Evolutionary conservation across 2,113 vertebrate genomes (phyloP).

Genomic region (Oryzias woworae): DNA sequence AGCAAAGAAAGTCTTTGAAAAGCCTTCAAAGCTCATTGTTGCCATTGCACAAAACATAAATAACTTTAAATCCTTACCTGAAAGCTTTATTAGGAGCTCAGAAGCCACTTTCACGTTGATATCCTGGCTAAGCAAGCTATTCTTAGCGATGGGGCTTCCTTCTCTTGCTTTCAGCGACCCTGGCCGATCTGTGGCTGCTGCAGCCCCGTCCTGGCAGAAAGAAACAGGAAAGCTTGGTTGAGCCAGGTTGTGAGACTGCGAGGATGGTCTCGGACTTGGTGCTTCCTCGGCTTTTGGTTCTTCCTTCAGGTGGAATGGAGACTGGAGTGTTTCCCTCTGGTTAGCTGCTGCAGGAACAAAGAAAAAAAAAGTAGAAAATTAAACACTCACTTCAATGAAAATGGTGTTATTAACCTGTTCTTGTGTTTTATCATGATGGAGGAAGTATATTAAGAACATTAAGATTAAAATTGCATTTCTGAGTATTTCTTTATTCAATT

Average conservation of each 20-base stretch:
- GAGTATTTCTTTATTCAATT: no score
- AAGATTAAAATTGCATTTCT: no score
- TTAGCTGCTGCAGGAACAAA: slow-evolving; percentile 85
- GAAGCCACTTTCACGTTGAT: slow-evolving; percentile 94
- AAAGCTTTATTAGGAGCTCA: slow-evolving; percentile 97
- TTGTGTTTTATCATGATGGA: no score
- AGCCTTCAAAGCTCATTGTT: no score
- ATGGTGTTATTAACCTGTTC: no score
- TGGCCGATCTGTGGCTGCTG: slow-evolving; percentile 42
- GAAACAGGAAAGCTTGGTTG: slow-evolving; percentile 75
- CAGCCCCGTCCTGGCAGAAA: slow-evolving; percentile 79
- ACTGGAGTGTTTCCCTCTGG: slow-evolving; percentile 93
- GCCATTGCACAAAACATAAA: not conserved
- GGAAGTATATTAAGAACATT: no score
- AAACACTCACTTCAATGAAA: slow-evolving; percentile 1
- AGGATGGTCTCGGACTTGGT: slow-evolving; percentile 73
- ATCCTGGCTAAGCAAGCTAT: slow-evolving; percentile 86
- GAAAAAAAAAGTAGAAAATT: slow-evolving; percentile 11
- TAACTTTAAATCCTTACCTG: slow-evolving; percentile 79
- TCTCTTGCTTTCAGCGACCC: slow-evolving; percentile 74
- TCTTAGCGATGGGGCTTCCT: slow-evolving; percentile 81
- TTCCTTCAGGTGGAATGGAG: slow-evolving; percentile 92
- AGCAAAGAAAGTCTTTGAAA: no score
- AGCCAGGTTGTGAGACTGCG: slow-evolving; percentile 58
- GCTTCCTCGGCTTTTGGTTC: slow-evolving; percentile 88